Percentiles rank a stretch among this genome's conserved stretches.
phyloP scores from a whole-genome alignment of 2,797 vertebrate species.

The Crenichthys baileyi region DNA sequence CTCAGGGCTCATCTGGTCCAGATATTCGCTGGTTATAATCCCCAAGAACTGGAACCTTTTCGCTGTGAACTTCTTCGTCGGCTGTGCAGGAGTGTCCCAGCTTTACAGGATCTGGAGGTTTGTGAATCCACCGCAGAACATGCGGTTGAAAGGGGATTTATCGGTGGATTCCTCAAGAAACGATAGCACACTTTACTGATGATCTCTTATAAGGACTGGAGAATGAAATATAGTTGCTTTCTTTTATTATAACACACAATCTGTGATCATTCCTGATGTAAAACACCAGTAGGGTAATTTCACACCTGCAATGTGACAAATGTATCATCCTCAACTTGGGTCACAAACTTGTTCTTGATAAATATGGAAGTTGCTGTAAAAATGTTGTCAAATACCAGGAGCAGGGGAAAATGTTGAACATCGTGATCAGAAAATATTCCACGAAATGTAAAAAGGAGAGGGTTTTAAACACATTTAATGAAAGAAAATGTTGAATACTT shows the following conservation, averaged over 20 bases:
- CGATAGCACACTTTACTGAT: not conserved
- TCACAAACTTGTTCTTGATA: not conserved
- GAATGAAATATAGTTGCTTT: slow-evolving; percentile 15
- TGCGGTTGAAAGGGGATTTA: not conserved
- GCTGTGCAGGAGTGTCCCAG: slow-evolving; percentile 89
- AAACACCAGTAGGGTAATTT: slow-evolving; percentile 11
- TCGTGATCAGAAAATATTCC: not conserved
- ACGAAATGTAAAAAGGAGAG: not conserved
- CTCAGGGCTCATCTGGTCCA: slow-evolving; percentile 96
- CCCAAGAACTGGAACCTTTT: slow-evolving; percentile 99
- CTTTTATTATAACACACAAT: not conserved
- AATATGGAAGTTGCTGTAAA: not conserved
- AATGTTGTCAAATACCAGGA: not conserved
- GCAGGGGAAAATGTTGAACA: not conserved
- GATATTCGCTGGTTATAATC: slow-evolving; percentile 98
- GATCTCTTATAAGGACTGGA: not conserved
- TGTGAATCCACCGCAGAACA: not conserved
- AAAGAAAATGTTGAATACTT: not conserved
- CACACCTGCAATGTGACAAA: not conserved
- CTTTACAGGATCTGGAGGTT: slow-evolving; percentile 94
- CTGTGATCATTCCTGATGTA: not conserved
- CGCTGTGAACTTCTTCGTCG: slow-evolving; percentile 96
- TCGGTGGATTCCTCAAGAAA: not conserved
- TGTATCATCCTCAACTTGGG: not conserved
- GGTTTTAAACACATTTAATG: not conserved